Percentiles rank a stretch among this genome's conserved stretches.
phyloP scores from a whole-genome alignment of 2,797 vertebrate genomes.

The Falco concolor region DNA sequence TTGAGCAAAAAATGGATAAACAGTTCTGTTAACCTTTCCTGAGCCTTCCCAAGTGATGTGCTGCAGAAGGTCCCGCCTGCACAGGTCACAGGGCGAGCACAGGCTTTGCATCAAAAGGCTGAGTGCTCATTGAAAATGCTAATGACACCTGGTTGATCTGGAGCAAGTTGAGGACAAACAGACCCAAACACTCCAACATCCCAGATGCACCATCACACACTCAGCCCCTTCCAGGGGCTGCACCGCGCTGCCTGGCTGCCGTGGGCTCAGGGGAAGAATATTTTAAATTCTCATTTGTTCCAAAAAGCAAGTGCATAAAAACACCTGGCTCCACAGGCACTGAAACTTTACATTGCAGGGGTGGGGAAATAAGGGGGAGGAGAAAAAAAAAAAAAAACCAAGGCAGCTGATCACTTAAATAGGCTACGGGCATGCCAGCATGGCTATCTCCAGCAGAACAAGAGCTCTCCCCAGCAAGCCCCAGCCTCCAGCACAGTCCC shows the following conservation, averaged over 20 bases:
- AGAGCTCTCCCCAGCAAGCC: background rate
- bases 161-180: background rate
- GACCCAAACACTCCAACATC: background rate
- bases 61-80: background rate
- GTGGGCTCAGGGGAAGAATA: background rate
- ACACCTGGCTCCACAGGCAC: fast-evolving
- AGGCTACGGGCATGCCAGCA: background rate
- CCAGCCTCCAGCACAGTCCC: background rate
- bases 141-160: background rate
- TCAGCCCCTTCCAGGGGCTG: background rate
- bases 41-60: background rate
- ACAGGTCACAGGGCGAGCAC: background rate
- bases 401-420: background rate
- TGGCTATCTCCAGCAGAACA: background rate
- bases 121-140: background rate
- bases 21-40: conserved; percentile 22
- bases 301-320: background rate
- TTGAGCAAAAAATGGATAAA: background rate
- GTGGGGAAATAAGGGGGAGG: no score
- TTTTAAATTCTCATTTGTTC: background rate
- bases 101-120: background rate
- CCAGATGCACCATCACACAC: background rate
- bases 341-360: background rate
- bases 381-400: background rate
- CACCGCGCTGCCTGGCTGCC: fast-evolving